Evolutionary conservation across 2,113 vertebrate species (phyloP), one percentile per base, ranked within the genome.

Genomic region (Notarius lentiginosus): DNA sequence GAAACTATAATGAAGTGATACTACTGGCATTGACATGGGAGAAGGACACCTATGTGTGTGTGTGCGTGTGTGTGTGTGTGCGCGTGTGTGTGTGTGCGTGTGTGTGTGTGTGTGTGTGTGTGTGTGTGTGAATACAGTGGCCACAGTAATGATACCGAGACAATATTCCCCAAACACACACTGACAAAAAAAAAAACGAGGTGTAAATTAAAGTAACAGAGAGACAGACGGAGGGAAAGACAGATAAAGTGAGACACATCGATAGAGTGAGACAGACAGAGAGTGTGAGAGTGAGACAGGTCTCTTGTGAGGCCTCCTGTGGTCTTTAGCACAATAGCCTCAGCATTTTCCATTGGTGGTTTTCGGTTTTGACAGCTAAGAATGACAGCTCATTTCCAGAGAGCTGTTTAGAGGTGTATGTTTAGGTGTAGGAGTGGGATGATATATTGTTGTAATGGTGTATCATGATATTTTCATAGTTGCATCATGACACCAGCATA

Each of bases 1-100:
- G 81, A 89, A 89, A 84, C 88, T 89, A 86, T 87, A 89, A 89
- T 86, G 85, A 86, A 89, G 84, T 79, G 88, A 61, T 79, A 80
- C 81, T 80, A 86, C 82, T 65, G 63, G 61, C 66, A 83, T 86
- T 84, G 76, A 27, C 73, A 61, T 79, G 88, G 85, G 85, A 89
- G 63, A 27, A 68, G 22, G 66, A 89, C 72, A 66, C 76, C 84
- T 86, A 14, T 88, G 79, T 85, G 77, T 86, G 65, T 82, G 85
- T 83, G 70, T 66, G 72, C 84, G 81, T 83, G 80, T 87, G 80
- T 85, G 70, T 77, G 68, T 75, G 70, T 85, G 83, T 84, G 83
- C n/a, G n/a, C n/a, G 77, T 87, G 61, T 86, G 84, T 85, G 84
- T 75, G 83, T 76, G 84, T 68, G 84, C 72, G 76, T 80, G 76